Conservation (phyloP, 2,797 vertebrate genomes). For the Xenopus petersii region DNA sequence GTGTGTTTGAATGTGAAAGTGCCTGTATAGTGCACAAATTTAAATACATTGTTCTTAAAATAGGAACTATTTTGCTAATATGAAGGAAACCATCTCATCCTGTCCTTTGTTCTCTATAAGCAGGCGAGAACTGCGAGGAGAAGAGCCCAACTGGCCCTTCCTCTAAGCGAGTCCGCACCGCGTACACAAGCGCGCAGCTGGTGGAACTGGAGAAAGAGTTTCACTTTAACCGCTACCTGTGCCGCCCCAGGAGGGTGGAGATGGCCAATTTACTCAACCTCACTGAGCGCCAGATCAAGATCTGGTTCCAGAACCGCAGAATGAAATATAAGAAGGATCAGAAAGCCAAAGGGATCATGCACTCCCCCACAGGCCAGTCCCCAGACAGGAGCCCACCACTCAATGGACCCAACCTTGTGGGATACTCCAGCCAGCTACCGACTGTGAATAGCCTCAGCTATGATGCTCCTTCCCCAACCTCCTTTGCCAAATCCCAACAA, state of each 20-base stretch:
- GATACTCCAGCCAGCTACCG: conserved; percentile 91
- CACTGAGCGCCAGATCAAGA: conserved; percentile 98
- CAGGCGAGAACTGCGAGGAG: conserved; percentile 93
- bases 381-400: conserved; percentile 93
- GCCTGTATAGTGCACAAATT: no score
- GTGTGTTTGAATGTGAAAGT: no score
- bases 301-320: conserved; percentile 98
- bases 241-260: conserved; percentile 92
- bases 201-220: conserved; percentile 98
- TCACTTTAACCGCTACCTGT: conserved; percentile 96
- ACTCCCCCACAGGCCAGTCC: conserved; percentile 94
- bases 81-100: not conserved
- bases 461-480: conserved; percentile 91
- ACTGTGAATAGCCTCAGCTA: conserved; percentile 86
- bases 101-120: conserved; percentile 8
- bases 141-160: conserved; percentile 95
- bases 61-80: no score
- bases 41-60: no score
- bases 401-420: conserved; percentile 87
- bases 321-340: conserved; percentile 99
- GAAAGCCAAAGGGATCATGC: conserved; percentile 97
- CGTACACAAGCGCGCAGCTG: conserved; percentile 94
- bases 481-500: conserved; percentile 95
- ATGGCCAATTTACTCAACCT: conserved; percentile 98
- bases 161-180: conserved; percentile 95